Conservation (phyloP, 2,797 vertebrate species). For the Anguilla marmorata region DNA sequence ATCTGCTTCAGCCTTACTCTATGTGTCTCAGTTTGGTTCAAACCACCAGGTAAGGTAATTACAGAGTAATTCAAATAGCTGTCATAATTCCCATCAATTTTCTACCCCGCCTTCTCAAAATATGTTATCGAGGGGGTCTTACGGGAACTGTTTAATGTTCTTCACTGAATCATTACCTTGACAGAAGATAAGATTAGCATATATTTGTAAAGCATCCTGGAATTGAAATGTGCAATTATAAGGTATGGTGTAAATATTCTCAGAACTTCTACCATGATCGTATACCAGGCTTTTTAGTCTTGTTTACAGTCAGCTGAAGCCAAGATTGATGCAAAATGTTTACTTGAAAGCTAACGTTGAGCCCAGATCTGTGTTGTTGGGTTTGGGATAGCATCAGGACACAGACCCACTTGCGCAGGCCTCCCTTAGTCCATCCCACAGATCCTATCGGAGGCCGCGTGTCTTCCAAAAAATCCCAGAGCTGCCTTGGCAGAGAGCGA, state of each 20-base stretch:
- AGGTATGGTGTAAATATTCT: background rate
- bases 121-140: background rate
- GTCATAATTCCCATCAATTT: background rate
- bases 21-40: background rate
- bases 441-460: background rate
- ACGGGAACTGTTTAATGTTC: background rate
- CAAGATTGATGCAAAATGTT: background rate
- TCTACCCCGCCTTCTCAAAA: background rate
- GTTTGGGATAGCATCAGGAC: background rate
- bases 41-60: too few species aligned
- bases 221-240: background rate
- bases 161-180: background rate
- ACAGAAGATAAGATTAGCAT: background rate
- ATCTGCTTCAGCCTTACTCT: background rate
- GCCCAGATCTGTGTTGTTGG: background rate
- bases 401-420: background rate
- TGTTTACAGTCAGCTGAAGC: background rate
- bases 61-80: background rate
- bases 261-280: background rate
- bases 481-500: slow-evolving; percentile 7
- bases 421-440: background rate
- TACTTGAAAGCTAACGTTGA: background rate
- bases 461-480: background rate
- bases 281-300: background rate
- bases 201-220: background rate